These are phyloP conservation scores for Xylophagus ater DNA, from an alignment of 2,888 invertebrate genomes.

Conservation along the genomic window DNA sequence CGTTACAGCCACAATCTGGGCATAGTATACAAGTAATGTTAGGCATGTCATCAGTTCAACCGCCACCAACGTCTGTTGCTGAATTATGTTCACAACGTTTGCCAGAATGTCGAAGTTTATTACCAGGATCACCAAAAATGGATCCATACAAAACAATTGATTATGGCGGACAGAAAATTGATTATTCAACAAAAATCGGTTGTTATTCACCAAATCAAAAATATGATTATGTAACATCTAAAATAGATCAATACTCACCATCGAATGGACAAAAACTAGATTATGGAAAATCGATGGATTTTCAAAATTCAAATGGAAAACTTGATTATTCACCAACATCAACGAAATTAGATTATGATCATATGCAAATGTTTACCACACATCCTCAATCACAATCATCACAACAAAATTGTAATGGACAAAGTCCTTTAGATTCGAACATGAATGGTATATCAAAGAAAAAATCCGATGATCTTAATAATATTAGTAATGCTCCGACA, in stretches of 20 bases:
- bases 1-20: conserved; percentile 22
- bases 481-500: conserved; percentile 29
- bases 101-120: conserved; percentile 37
- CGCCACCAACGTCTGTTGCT: conserved; percentile 14
- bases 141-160: conserved; percentile 30
- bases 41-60: conserved; percentile 40
- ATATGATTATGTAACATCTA: conserved; percentile 34
- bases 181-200: conserved; percentile 33
- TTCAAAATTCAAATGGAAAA: conserved; percentile 17
- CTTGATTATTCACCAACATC: conserved; percentile 17
- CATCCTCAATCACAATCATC: conserved; percentile 16
- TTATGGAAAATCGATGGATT: conserved; percentile 14
- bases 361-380: conserved; percentile 28
- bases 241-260: conserved; percentile 26
- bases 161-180: conserved; percentile 31
- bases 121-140: conserved; percentile 35
- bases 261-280: conserved; percentile 14
- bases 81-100: conserved; percentile 32
- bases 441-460: conserved; percentile 15
- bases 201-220: conserved; percentile 39
- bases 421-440: conserved; percentile 8
- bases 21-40: conserved; percentile 60
- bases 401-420: conserved; percentile 8
- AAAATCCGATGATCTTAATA: conserved; percentile 11
- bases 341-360: conserved; percentile 27